phyloP scores from a whole-genome alignment of 2,888 invertebrate species.

The Laspeyria flexula region DNA sequence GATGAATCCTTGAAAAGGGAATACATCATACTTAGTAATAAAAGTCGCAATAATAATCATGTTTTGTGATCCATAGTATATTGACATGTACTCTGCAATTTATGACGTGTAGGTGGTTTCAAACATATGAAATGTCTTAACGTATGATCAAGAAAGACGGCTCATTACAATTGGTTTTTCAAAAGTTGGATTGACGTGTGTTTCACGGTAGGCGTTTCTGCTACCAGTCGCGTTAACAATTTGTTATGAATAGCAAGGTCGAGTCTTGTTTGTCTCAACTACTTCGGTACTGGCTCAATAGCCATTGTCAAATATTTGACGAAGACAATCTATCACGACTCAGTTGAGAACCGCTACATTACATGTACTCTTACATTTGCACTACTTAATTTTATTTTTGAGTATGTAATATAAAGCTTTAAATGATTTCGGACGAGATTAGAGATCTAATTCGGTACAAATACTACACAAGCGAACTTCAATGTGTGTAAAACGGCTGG shows the following conservation, averaged over 20 bases:
- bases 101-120: conserved; percentile 39
- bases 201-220: conserved; percentile 56
- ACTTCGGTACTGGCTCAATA: conserved; percentile 51
- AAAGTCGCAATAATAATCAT: conserved; percentile 51
- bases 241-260: conserved; percentile 61
- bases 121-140: conserved; percentile 37
- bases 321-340: conserved; percentile 35
- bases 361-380: conserved; percentile 7
- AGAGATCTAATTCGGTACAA: no score
- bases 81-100: conserved; percentile 54
- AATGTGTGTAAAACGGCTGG: no score
- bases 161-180: conserved; percentile 61
- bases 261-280: conserved; percentile 58
- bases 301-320: conserved; percentile 58
- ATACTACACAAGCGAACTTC: no score
- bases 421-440: no score
- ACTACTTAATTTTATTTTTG: background rate
- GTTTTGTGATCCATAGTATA: conserved; percentile 55
- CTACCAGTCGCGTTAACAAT: conserved; percentile 43
- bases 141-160: conserved; percentile 51
- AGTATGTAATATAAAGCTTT: no score
- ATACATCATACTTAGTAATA: conserved; percentile 43
- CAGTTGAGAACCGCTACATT: conserved; percentile 22
- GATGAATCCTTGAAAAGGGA: conserved; percentile 52
- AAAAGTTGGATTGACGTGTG: conserved; percentile 55